A percentile compares a stretch with the other conserved stretches of the same genome.
These are phyloP conservation scores for Paguma larvata DNA, from an alignment of 2,797 vertebrate species.

Conservation along the genomic window DNA sequence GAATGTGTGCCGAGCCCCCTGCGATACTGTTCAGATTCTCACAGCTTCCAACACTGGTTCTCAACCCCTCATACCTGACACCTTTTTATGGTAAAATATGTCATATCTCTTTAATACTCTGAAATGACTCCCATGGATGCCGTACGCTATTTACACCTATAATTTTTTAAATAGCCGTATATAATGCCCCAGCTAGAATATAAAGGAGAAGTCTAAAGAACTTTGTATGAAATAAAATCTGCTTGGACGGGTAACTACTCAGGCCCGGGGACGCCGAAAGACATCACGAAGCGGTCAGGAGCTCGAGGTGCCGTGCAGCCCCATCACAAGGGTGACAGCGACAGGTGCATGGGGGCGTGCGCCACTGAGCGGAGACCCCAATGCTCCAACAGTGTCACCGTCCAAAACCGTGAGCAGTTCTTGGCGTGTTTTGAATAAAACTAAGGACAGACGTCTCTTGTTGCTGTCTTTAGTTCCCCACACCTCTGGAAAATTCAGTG, in stretches of 20 bases:
- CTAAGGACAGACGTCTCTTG: background rate
- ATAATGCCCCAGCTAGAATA: background rate
- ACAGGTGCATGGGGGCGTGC: rapidly evolving
- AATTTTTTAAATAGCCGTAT: background rate
- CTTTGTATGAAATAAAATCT: background rate
- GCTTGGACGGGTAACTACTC: rapidly evolving
- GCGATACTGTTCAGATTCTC: background rate
- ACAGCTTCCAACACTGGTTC: rapidly evolving
- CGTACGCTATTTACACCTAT: background rate
- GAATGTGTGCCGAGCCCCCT: background rate
- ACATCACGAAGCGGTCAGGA: rapidly evolving
- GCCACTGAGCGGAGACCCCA: rapidly evolving
- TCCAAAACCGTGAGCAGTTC: background rate
- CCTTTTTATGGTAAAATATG: background rate
- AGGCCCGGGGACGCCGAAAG: background rate
- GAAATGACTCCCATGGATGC: background rate
- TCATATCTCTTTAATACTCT: background rate
- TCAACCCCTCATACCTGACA: background rate
- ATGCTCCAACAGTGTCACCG: rapidly evolving
- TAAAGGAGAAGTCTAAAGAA: background rate
- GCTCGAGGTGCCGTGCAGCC: rapidly evolving
- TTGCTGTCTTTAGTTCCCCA: background rate
- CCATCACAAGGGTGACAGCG: rapidly evolving
- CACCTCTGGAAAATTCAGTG: background rate
- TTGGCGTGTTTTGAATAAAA: background rate